Percentiles rank a stretch among this genome's conserved stretches.
These are phyloP conservation scores for Scophthalmus maximus DNA, from an alignment of 2,113 vertebrate genomes.

Conservation along the genomic window DNA sequence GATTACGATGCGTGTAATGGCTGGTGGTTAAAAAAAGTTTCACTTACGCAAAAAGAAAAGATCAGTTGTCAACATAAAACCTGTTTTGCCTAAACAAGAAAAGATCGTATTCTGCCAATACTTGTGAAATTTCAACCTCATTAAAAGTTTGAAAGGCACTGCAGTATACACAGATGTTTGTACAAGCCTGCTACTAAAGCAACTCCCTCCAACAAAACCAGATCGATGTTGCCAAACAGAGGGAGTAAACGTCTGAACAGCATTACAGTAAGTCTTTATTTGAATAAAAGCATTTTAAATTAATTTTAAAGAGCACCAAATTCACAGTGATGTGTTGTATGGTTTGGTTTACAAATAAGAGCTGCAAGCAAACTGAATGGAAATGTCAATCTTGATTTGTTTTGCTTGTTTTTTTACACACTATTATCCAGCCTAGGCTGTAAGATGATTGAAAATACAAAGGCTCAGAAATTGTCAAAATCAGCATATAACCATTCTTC, in stretches of 20 bases:
- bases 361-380: conserved; percentile 19
- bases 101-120: conserved; percentile 22
- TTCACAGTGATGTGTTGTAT: conserved; percentile 81
- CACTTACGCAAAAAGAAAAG: not conserved
- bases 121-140: conserved; percentile 28
- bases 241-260: conserved; percentile 45
- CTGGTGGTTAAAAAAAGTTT: not conserved
- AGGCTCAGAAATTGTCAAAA: not conserved
- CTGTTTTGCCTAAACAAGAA: conserved; percentile 16
- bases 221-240: conserved; percentile 15
- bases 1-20: not conserved
- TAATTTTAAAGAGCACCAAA: conserved; percentile 74
- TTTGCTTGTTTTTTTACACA: too few species aligned
- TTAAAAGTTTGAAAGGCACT: conserved; percentile 75
- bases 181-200: conserved; percentile 44
- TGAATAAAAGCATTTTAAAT: conserved; percentile 69
- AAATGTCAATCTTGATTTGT: conserved; percentile 7
- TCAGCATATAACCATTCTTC: conserved; percentile 17
- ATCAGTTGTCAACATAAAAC: not conserved
- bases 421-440: too few species aligned
- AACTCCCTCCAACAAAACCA: conserved; percentile 31
- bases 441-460: conserved; percentile 12
- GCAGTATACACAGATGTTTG: conserved; percentile 53
- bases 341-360: conserved; percentile 57
- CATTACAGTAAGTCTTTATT: conserved; percentile 71